These are phyloP conservation scores for Frankliniella fusca DNA, from an alignment of 2,888 invertebrate species.

Conservation along the genomic window DNA sequence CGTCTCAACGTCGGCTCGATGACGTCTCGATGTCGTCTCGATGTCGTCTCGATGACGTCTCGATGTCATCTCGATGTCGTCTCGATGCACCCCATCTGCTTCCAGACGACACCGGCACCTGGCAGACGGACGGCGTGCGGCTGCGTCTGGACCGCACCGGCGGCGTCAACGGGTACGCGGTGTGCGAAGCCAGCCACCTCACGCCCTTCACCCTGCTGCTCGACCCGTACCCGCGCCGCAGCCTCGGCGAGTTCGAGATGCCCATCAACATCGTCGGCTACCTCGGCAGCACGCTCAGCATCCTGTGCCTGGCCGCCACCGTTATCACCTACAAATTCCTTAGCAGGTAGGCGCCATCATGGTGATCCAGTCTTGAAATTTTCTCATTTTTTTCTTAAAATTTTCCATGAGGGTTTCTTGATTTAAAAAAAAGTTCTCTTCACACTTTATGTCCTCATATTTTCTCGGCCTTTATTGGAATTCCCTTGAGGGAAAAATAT, in stretches of 20 bases:
- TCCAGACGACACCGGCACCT: background rate
- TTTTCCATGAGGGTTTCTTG: background rate
- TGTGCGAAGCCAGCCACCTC: constrained; percentile 43
- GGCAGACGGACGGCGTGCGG: background rate
- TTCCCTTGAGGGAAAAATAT: background rate
- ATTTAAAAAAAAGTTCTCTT: background rate
- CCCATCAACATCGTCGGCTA: constrained; percentile 48
- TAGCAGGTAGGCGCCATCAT: constrained; percentile 38
- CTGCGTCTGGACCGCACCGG: background rate
- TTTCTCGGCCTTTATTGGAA: background rate
- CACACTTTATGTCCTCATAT: too few species aligned
- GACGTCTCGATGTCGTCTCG: background rate
- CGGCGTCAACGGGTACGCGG: background rate
- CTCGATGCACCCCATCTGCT: background rate
- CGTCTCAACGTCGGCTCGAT: too few species aligned
- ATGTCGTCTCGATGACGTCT: background rate
- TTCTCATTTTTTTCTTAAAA: background rate
- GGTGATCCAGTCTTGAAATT: background rate
- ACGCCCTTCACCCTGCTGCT: constrained; percentile 47
- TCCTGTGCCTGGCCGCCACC: constrained; percentile 49
- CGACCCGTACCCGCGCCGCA: constrained; percentile 43
- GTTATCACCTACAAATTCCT: constrained; percentile 51
- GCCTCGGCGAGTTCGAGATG: constrained; percentile 43
- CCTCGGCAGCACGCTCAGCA: constrained; percentile 49
- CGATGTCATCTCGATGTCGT: background rate